These are phyloP conservation scores for Oncorhynchus mykiss DNA, from an alignment of 2,113 vertebrate genomes.

Conservation along the genomic window DNA sequence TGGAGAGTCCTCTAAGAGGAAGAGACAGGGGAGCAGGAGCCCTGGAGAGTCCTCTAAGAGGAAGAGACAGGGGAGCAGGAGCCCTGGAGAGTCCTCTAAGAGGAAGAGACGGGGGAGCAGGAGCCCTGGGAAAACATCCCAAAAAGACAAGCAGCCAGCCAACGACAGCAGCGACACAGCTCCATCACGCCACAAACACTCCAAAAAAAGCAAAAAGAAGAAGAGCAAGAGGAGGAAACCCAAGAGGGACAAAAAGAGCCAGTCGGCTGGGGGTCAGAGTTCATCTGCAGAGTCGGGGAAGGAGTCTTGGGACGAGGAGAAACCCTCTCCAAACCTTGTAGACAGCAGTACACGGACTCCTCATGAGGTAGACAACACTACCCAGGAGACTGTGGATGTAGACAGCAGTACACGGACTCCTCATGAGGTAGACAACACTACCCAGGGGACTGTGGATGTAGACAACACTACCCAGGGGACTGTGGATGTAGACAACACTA, in stretches of 20 bases:
- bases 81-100: too few species aligned
- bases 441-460: neutral
- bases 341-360: neutral
- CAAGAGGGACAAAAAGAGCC: constrained; percentile 38
- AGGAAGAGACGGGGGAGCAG: too few species aligned
- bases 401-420: neutral
- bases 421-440: neutral
- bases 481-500: neutral
- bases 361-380: neutral
- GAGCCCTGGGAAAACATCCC: neutral
- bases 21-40: neutral
- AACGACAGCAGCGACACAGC: neutral
- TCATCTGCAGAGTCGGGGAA: constrained; percentile 63
- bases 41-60: too few species aligned
- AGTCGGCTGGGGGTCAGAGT: constrained; percentile 17
- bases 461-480: neutral
- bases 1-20: too few species aligned
- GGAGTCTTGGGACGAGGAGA: constrained; percentile 45
- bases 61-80: too few species aligned
- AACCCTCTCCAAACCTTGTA: neutral
- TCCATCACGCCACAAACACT: constrained; percentile 58
- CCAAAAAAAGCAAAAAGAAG: constrained; percentile 75
- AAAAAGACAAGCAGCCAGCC: constrained; percentile 4
- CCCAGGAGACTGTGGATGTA: neutral
- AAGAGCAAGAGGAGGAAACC: constrained; percentile 69